Conservation (phyloP, 2,888 invertebrate genomes). For the Drosophila sordidapex region DNA sequence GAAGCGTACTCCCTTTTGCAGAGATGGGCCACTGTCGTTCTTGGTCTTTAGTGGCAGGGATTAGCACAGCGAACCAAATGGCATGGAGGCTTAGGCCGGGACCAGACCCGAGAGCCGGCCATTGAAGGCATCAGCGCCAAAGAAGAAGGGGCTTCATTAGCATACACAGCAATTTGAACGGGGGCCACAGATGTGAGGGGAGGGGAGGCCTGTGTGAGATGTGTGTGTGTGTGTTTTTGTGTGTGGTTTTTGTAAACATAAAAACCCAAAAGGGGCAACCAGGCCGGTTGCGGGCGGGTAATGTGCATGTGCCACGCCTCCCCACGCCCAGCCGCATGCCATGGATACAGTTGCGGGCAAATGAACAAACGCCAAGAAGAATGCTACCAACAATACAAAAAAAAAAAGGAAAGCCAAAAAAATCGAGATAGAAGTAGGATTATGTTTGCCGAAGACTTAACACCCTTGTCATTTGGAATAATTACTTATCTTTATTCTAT, state of each 20-base stretch:
- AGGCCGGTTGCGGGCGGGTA: constrained; percentile 46
- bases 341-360: constrained; percentile 78
- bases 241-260: constrained; percentile 2
- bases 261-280: constrained; percentile 36
- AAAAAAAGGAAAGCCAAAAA: constrained; percentile 1
- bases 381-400: constrained; percentile 52
- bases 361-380: constrained; percentile 77
- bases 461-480: neutral
- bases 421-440: neutral
- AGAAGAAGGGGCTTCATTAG: constrained; percentile 80
- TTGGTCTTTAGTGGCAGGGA: constrained; percentile 80
- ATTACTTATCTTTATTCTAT: neutral
- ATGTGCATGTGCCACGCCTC: constrained; percentile 42
- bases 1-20: neutral
- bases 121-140: constrained; percentile 45
- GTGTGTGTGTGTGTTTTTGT: neutral
- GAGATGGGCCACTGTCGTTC: constrained; percentile 30
- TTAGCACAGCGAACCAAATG: constrained; percentile 76
- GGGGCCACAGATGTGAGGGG: neutral
- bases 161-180: constrained; percentile 54
- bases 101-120: constrained; percentile 10
- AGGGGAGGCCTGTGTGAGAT: neutral
- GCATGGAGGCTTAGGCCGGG: constrained; percentile 72
- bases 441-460: neutral
- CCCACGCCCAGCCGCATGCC: constrained; percentile 42